Evolutionary conservation across 2,888 invertebrate genomes (phyloP).

Genomic region (Drosophila phalerata): DNA sequence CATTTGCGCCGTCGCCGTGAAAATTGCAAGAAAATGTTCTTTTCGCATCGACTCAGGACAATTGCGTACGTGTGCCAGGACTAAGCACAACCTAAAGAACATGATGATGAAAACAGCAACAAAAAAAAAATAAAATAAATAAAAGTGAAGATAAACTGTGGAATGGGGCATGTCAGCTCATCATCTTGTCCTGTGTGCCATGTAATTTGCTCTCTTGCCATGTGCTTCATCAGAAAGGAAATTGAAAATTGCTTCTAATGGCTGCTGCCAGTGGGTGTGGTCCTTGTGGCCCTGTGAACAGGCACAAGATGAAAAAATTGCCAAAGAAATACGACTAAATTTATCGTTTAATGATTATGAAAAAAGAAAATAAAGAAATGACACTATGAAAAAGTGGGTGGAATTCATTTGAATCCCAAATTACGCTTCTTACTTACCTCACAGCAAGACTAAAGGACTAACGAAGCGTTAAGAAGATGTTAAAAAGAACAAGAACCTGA

Average conservation of each 20-base stretch:
- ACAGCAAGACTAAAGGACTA: constrained; percentile 40
- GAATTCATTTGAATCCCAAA: constrained; percentile 77
- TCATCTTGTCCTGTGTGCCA: constrained; percentile 66
- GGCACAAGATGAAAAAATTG: constrained; percentile 32
- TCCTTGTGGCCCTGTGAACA: constrained; percentile 26
- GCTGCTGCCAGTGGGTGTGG: constrained; percentile 62
- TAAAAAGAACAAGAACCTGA: constrained; percentile 25
- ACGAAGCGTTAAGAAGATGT: constrained; percentile 69
- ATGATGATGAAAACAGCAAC: background rate
- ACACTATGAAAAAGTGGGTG: constrained; percentile 79
- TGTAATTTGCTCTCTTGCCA: constrained; percentile 85
- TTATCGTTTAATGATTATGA: constrained; percentile 76
- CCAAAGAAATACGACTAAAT: constrained; percentile 47
- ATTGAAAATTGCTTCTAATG: constrained; percentile 84
- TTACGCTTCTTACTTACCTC: constrained; percentile 57
- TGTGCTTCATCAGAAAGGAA: constrained; percentile 85
- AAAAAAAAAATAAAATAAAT: constrained; percentile 18
- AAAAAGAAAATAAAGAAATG: constrained; percentile 67
- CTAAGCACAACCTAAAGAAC: constrained; percentile 41
- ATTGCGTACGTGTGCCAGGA: constrained; percentile 74
- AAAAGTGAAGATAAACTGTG: constrained; percentile 15
- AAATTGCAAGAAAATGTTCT: constrained; percentile 74
- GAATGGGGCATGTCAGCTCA: constrained; percentile 46
- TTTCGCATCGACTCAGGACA: constrained; percentile 75
- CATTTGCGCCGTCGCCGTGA: constrained; percentile 74